Percentiles rank a stretch among this genome's conserved stretches.
These are phyloP conservation scores for Drosophila arizonae DNA, from an alignment of 1,140 invertebrate species.

Conservation along the genomic window DNA sequence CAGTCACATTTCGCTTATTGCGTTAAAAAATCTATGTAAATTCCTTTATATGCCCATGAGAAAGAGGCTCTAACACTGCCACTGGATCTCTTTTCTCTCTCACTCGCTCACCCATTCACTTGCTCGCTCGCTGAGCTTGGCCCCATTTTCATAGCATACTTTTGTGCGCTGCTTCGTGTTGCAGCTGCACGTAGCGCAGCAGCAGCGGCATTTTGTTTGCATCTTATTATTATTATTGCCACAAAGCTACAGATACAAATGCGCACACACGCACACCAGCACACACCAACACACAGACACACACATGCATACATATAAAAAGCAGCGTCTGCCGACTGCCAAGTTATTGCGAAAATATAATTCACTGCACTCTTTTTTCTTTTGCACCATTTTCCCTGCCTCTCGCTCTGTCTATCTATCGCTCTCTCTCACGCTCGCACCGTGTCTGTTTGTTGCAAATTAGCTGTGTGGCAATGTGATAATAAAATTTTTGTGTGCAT, in stretches of 20 bases:
- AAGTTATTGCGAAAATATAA: slow-evolving; percentile 78
- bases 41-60: slow-evolving; percentile 67
- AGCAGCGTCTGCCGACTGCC: slow-evolving; percentile 50
- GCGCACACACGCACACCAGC: slow-evolving; percentile 30
- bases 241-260: slow-evolving; percentile 53
- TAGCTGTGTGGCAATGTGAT: slow-evolving; percentile 75
- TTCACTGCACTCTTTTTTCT: slow-evolving; percentile 61
- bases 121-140: slow-evolving; percentile 11
- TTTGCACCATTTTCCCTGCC: slow-evolving; percentile 30
- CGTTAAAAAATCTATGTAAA: slow-evolving; percentile 74
- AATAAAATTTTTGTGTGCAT: slow-evolving; percentile 64
- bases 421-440: neutral
- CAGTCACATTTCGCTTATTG: slow-evolving; percentile 77
- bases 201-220: slow-evolving; percentile 52
- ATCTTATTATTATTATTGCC: slow-evolving; percentile 78
- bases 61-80: neutral
- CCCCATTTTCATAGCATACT: slow-evolving; percentile 35
- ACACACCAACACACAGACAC: slow-evolving; percentile 20
- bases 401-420: neutral
- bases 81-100: neutral
- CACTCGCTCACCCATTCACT: neutral
- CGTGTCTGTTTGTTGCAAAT: slow-evolving; percentile 52
- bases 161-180: slow-evolving; percentile 26
- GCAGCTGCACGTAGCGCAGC: slow-evolving; percentile 48
- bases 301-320: slow-evolving; percentile 27